These are phyloP conservation scores for Podarcis siculus DNA, from an alignment of 2,797 vertebrate species.

Conservation along the genomic window DNA sequence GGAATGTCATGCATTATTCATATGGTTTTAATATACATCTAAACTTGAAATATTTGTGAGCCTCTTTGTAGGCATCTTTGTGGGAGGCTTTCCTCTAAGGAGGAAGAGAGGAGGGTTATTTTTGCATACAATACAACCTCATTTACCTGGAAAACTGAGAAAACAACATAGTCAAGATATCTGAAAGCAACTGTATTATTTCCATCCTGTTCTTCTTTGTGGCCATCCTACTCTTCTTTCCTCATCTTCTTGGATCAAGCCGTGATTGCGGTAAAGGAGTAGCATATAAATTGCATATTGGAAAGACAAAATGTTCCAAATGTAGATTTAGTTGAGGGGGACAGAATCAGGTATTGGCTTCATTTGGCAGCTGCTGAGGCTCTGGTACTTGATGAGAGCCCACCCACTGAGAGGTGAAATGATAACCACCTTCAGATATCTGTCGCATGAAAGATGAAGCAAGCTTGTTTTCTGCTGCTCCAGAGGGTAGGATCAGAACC, in stretches of 20 bases:
- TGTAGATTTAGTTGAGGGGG: not conserved
- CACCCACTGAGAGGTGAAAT: not conserved
- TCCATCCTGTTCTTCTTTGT: not conserved
- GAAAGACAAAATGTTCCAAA: not conserved
- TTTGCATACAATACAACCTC: not conserved
- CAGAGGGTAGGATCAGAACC: too few species aligned
- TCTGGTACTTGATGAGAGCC: too few species aligned
- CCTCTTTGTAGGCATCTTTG: not conserved
- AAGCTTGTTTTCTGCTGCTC: too few species aligned
- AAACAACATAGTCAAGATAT: not conserved
- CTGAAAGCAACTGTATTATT: not conserved
- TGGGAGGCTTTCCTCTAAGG: not conserved
- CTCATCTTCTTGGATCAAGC: not conserved
- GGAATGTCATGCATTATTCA: not conserved
- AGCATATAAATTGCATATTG: not conserved
- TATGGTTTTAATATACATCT: slow-evolving; percentile 19
- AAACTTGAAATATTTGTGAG: slow-evolving; percentile 1
- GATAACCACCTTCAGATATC: not conserved
- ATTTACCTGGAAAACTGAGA: not conserved
- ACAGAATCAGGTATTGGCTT: not conserved
- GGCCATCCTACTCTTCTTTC: not conserved
- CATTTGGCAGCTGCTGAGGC: not conserved
- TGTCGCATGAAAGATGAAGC: too few species aligned
- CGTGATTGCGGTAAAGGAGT: too few species aligned
- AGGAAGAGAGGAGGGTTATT: not conserved